Evolutionary conservation across 2,888 invertebrate genomes (phyloP).

Genomic region (Drosophila nigricruria): DNA sequence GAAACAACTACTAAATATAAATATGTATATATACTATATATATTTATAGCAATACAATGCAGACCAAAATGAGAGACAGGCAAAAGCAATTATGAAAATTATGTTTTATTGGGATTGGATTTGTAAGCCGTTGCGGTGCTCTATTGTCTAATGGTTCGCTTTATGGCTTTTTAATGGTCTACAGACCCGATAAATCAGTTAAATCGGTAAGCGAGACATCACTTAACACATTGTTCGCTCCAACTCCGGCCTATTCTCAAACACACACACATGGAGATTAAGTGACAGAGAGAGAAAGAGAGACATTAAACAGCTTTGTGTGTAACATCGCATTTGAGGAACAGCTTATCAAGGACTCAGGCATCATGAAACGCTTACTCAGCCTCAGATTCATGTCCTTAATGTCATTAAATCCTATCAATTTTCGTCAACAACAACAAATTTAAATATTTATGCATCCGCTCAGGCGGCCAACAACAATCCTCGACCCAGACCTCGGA

Average conservation of each 20-base stretch:
- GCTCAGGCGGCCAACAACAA: conserved; percentile 60
- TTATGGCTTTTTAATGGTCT: conserved; percentile 69
- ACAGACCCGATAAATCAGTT: conserved; percentile 64
- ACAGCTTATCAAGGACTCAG: conserved; percentile 58
- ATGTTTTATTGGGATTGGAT: conserved; percentile 28
- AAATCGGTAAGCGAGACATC: conserved; percentile 51
- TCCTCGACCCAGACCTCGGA: not conserved
- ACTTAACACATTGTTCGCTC: conserved; percentile 59
- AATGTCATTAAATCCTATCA: conserved; percentile 81
- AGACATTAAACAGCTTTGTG: conserved; percentile 33
- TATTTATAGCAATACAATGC: too few relatives aligned
- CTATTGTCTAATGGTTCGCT: conserved; percentile 45
- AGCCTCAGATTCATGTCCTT: conserved; percentile 39
- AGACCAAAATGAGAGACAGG: not conserved
- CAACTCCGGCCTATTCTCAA: not conserved
- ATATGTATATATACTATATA: not conserved
- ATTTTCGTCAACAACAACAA: conserved; percentile 70
- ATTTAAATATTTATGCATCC: conserved; percentile 73
- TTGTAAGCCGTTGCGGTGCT: conserved; percentile 11
- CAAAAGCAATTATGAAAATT: conserved; percentile 48
- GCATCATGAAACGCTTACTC: conserved; percentile 27
- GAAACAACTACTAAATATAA: not conserved
- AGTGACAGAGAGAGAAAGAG: not conserved
- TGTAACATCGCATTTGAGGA: conserved; percentile 55
- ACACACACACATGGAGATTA: conserved; percentile 13